Percentiles rank a stretch among this genome's conserved stretches.
phyloP scores from a whole-genome alignment of 2,888 invertebrate species.

The Diplolepis rosae region DNA sequence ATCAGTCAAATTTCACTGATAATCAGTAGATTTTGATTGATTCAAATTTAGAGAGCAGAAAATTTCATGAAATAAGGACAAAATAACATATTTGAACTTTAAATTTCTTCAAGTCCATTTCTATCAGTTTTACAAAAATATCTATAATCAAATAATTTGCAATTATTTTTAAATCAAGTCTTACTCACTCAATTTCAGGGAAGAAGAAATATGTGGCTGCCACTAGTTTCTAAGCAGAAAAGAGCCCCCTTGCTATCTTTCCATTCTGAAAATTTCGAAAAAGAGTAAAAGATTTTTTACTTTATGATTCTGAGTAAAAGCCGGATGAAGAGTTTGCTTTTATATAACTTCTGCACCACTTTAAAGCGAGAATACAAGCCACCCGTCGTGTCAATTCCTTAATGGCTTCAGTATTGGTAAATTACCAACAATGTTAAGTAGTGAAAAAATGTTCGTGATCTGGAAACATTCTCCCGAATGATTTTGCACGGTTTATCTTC shows the following conservation, averaged over 20 bases:
- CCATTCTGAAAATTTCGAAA: not conserved
- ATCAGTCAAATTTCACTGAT: too few relatives aligned
- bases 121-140: too few relatives aligned
- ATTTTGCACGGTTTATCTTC: conserved; percentile 17
- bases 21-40: too few relatives aligned
- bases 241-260: not conserved
- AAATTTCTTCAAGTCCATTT: too few relatives aligned
- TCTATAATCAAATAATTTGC: too few relatives aligned
- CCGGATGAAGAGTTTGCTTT: not conserved
- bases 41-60: too few relatives aligned
- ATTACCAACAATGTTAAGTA: not conserved
- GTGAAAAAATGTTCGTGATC: conserved; percentile 6
- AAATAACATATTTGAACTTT: too few relatives aligned
- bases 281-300: not conserved
- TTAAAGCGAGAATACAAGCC: not conserved
- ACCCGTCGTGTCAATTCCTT: conserved; percentile 1
- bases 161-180: too few relatives aligned
- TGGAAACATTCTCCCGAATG: not conserved
- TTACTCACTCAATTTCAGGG: not conserved
- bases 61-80: too few relatives aligned
- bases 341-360: not conserved
- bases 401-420: too few relatives aligned
- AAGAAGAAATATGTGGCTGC: not conserved
- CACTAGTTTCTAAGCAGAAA: not conserved
- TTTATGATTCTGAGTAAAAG: not conserved